Evolutionary conservation across 2,888 invertebrate genomes (phyloP).

Genomic region (Chorisops tibialis): DNA sequence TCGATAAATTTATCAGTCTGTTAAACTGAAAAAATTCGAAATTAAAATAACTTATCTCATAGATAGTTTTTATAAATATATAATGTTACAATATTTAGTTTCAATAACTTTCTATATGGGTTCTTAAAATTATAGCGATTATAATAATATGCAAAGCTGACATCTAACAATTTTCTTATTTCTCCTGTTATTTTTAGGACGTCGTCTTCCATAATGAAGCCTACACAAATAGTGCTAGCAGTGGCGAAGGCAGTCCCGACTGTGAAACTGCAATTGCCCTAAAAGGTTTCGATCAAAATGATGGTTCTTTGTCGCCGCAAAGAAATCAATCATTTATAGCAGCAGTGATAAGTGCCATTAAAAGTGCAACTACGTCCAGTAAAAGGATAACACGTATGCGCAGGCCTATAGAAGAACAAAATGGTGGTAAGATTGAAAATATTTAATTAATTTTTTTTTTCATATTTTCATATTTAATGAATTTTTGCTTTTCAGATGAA

Average conservation of each 20-base stretch:
- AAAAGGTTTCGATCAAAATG: conserved; percentile 37
- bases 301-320: conserved; percentile 58
- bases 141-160: neutral
- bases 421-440: conserved; percentile 40
- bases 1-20: too few species aligned
- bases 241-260: conserved; percentile 65
- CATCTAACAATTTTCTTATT: neutral
- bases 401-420: conserved; percentile 38
- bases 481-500: conserved; percentile 56
- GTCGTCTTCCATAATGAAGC: conserved; percentile 77
- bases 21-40: too few species aligned
- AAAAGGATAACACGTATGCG: conserved; percentile 37
- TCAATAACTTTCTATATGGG: too few species aligned
- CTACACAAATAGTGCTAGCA: conserved; percentile 69
- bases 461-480: neutral
- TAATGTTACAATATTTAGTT: too few species aligned
- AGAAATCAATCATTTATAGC: conserved; percentile 66
- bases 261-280: conserved; percentile 45
- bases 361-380: conserved; percentile 55
- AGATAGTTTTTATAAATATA: neutral
- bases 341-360: conserved; percentile 69
- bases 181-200: conserved; percentile 56
- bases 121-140: too few species aligned
- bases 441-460: neutral
- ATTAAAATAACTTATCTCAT: too few species aligned